These are phyloP conservation scores for Menidia beryllina DNA, from an alignment of 2,113 vertebrate species.

Conservation along the genomic window DNA sequence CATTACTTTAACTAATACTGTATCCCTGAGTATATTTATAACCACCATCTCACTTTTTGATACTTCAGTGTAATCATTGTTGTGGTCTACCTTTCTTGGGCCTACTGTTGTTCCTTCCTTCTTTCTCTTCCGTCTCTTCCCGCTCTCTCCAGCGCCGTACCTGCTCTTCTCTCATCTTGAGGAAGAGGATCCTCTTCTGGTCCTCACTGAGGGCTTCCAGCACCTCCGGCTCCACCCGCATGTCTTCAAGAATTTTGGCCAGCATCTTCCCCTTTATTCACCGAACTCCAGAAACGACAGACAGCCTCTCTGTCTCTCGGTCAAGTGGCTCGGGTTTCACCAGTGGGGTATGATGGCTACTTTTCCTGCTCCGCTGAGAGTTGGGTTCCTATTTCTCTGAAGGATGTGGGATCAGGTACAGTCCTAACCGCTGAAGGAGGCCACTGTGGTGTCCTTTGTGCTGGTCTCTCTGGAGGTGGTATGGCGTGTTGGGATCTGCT, in stretches of 20 bases:
- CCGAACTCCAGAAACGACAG: neutral
- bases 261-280: slow-evolving; percentile 72
- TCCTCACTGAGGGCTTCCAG: slow-evolving; percentile 84
- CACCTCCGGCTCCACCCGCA: slow-evolving; percentile 85
- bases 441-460: slow-evolving; percentile 34
- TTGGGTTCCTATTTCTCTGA: slow-evolving; percentile 55
- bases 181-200: slow-evolving; percentile 83
- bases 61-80: neutral
- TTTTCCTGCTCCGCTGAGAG: slow-evolving; percentile 39
- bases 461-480: neutral
- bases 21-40: neutral
- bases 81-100: slow-evolving; percentile 73
- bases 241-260: slow-evolving; percentile 84
- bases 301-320: slow-evolving; percentile 16
- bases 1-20: neutral
- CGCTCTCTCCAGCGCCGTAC: slow-evolving; percentile 82
- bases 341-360: slow-evolving; percentile 24
- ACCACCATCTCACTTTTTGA: neutral
- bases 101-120: slow-evolving; percentile 25
- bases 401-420: slow-evolving; percentile 53
- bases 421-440: slow-evolving; percentile 36
- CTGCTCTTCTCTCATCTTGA: slow-evolving; percentile 87
- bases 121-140: slow-evolving; percentile 73
- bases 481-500: slow-evolving; percentile 14
- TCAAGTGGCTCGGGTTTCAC: slow-evolving; percentile 49